A percentile compares a stretch with the other conserved stretches of the same genome.
These are phyloP conservation scores for Cephus pulcher DNA, from an alignment of 2,888 invertebrate species.

Conservation along the genomic window DNA sequence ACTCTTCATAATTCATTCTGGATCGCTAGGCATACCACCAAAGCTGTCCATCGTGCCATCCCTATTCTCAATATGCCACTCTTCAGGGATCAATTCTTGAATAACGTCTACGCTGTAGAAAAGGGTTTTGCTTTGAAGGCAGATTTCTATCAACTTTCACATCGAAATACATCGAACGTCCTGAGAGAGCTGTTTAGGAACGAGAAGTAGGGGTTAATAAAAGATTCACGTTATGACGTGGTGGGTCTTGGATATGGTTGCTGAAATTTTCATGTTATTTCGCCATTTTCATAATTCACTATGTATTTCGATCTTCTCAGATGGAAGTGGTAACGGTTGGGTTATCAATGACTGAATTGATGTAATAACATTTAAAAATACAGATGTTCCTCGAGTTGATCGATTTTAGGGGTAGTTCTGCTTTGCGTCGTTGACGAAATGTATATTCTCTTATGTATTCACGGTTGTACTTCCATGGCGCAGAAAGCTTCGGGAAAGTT, in stretches of 20 bases:
- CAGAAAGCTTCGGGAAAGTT: constrained; percentile 30
- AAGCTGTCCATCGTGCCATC: constrained; percentile 65
- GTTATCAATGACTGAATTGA: not conserved
- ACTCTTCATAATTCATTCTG: constrained; percentile 70
- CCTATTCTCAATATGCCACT: constrained; percentile 65
- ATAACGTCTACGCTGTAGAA: constrained; percentile 50
- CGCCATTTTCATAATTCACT: not conserved
- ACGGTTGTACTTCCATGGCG: constrained; percentile 35
- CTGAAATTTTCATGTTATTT: not conserved
- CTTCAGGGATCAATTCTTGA: constrained; percentile 59
- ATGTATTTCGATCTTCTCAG: not conserved
- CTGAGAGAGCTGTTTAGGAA: constrained; percentile 42
- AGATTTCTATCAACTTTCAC: constrained; percentile 39
- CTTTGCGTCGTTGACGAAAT: constrained; percentile 2
- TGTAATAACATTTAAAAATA: not conserved
- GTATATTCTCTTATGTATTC: not conserved
- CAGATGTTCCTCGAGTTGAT: not conserved
- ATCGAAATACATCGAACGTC: constrained; percentile 32
- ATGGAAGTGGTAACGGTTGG: not conserved
- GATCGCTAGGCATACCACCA: constrained; percentile 68
- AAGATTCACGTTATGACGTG: not conserved
- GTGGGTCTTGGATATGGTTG: not conserved
- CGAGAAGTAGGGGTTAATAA: constrained; percentile 40
- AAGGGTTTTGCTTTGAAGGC: constrained; percentile 56
- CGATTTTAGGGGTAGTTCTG: not conserved